Conservation (phyloP, 2,888 invertebrate genomes). For the Troides oblongomaculatus region DNA sequence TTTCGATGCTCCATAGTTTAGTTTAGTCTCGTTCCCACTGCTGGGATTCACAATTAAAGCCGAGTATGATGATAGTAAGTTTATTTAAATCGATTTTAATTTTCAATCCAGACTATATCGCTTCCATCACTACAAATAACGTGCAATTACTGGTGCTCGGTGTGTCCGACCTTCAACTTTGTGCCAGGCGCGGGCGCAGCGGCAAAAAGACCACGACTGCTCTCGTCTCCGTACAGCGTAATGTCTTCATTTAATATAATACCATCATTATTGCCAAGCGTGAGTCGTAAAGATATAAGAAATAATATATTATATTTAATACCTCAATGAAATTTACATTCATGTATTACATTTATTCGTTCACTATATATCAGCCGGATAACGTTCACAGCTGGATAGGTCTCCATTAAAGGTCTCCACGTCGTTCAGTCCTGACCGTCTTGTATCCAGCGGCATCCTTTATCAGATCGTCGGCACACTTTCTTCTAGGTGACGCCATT, state of each 20-base stretch:
- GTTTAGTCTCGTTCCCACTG: no score
- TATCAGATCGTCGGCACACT: no score
- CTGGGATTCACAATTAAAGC: no score
- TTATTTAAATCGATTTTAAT: not conserved
- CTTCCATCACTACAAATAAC: conserved; percentile 21
- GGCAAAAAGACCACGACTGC: conserved; percentile 32
- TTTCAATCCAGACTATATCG: conserved; percentile 15
- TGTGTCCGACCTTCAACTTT: conserved; percentile 29
- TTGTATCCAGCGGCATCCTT: no score
- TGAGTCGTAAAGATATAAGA: not conserved
- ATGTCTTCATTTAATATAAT: conserved; percentile 77
- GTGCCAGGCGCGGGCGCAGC: conserved; percentile 31
- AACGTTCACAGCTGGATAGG: no score
- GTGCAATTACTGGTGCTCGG: conserved; percentile 17
- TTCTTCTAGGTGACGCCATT: no score
- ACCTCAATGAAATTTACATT: not conserved
- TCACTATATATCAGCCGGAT: not conserved
- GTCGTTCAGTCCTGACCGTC: no score
- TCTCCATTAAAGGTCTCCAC: no score
- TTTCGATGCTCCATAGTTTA: no score
- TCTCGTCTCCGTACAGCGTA: conserved; percentile 55
- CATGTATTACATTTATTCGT: not conserved
- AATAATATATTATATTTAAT: no score
- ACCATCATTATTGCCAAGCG: conserved; percentile 42
- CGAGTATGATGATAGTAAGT: no score